Evolutionary conservation across 2,113 vertebrate genomes (phyloP).

Genomic region (Sinocyclocheilus rhinocerous): DNA sequence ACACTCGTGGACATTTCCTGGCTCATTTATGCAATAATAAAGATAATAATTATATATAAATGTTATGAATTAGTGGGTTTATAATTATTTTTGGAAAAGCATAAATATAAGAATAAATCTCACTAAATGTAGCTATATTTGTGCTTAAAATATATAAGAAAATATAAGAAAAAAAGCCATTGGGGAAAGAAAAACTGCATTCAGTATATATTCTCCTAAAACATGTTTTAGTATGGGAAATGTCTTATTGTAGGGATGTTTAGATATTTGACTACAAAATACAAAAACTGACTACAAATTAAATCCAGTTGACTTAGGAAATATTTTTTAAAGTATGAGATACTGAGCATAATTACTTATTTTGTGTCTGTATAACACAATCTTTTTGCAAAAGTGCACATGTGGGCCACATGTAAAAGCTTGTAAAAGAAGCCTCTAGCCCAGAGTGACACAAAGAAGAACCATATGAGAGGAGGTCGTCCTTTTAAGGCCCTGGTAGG

Average conservation of each 20-base stretch:
- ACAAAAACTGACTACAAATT: neutral
- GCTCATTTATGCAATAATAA: neutral
- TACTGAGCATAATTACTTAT: neutral
- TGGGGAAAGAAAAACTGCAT: no score
- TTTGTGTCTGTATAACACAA: neutral
- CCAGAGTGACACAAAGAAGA: conserved; percentile 49
- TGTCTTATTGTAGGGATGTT: neutral
- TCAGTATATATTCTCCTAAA: no score
- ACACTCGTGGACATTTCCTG: no score
- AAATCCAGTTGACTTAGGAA: neutral
- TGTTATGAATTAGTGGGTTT: neutral
- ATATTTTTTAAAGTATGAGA: neutral
- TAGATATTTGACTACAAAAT: neutral
- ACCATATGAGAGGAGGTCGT: conserved; percentile 69
- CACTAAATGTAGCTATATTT: neutral
- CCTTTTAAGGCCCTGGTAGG: conserved; percentile 79
- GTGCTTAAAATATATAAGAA: neutral
- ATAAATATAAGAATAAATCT: neutral
- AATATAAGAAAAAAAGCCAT: no score
- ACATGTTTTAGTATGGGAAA: neutral
- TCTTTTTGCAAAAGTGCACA: conserved; percentile 39
- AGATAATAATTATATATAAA: neutral
- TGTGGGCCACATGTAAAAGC: conserved; percentile 60
- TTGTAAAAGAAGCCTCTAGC: conserved; percentile 52
- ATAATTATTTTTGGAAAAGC: neutral